phyloP scores from a whole-genome alignment of 2,888 invertebrate genomes.

The Conops quadrifasciatus region DNA sequence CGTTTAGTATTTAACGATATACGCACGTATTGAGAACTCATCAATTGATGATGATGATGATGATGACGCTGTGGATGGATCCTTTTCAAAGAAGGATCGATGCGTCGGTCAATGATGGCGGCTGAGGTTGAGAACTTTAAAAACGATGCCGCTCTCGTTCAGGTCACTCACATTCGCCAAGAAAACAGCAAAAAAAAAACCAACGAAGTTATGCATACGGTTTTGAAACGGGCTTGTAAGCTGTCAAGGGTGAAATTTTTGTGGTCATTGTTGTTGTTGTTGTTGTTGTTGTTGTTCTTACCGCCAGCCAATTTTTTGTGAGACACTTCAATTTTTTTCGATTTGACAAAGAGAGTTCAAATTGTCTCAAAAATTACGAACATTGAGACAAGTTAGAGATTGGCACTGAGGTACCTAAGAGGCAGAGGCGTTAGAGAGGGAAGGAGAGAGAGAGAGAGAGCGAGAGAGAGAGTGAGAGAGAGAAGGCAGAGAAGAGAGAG shows the following conservation, averaged over 20 bases:
- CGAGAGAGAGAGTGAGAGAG: background rate
- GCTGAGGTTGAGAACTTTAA: background rate
- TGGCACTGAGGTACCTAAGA: background rate
- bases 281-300: too few species aligned
- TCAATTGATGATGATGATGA: constrained; percentile 16
- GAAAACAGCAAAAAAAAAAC: background rate
- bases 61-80: background rate
- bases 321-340: too few species aligned
- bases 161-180: background rate
- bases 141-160: constrained; percentile 7
- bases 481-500: background rate
- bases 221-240: constrained; percentile 12
- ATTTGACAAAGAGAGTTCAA: too few species aligned
- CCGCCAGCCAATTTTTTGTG: too few species aligned
- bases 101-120: background rate
- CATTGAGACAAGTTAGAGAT: too few species aligned
- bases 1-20: too few species aligned
- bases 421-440: background rate
- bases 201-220: background rate
- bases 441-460: background rate
- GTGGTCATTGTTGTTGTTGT: background rate
- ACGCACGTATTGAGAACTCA: constrained; percentile 27
- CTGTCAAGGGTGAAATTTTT: constrained; percentile 18
- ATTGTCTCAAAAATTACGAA: too few species aligned
- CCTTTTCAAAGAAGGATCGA: background rate